Conservation (phyloP, 37 sponge, comb jelly and placozoan species). For the Agelas oroides region DNA sequence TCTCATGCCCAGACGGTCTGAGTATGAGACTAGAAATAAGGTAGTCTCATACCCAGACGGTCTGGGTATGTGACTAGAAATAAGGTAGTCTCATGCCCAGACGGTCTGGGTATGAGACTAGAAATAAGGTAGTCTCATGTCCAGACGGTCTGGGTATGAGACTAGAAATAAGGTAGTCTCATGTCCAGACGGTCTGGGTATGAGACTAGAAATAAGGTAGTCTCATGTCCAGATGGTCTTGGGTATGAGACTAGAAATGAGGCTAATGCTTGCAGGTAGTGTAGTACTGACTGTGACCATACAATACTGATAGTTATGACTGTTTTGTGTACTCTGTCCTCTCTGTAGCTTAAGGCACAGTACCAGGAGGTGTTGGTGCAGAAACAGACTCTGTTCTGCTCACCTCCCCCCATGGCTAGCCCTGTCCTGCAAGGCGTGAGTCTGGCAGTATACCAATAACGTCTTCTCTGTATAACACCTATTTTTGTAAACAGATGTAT, state of each 20-base stretch:
- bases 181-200: no score
- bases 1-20: no score
- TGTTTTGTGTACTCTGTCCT: not conserved
- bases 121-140: no score
- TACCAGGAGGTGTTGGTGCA: constrained; percentile 12
- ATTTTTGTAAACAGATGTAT: no score
- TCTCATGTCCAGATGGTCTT: no score
- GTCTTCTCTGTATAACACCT: not conserved
- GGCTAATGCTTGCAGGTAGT: not conserved
- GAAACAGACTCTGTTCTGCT: constrained; percentile 13
- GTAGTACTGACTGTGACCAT: not conserved
- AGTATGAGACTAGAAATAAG: no score
- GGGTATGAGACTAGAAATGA: no score
- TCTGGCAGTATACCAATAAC: not conserved
- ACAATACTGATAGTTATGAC: not conserved
- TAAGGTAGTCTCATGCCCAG: not conserved
- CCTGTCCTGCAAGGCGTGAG: not conserved
- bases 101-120: not conserved
- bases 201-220: no score
- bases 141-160: no score
- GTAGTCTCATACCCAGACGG: no score
- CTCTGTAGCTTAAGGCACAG: not conserved
- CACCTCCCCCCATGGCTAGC: not conserved
- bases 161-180: no score
- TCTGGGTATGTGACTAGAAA: no score